These are phyloP conservation scores for Indicator maculatus DNA, from an alignment of 2,113 vertebrate species.

Conservation along the genomic window DNA sequence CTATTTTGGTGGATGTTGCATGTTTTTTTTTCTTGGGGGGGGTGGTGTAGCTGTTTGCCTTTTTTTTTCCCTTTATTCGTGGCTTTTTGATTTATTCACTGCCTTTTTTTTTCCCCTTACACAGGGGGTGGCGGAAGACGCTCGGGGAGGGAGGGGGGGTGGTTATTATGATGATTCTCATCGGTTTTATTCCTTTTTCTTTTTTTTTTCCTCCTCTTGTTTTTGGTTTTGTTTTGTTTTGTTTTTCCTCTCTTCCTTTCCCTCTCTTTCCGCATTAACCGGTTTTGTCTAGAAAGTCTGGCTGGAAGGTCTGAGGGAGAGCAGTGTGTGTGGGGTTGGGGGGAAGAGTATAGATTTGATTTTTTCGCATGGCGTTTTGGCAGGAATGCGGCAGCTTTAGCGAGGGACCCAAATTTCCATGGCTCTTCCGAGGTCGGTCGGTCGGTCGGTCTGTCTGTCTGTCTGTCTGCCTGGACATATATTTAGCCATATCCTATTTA, in stretches of 20 bases:
- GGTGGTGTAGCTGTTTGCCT: background rate
- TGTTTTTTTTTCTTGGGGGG: background rate
- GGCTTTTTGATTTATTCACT: background rate
- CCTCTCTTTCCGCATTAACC: constrained; percentile 10
- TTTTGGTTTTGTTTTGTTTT: background rate
- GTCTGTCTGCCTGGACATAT: constrained; percentile 12
- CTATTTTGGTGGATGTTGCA: constrained; percentile 41
- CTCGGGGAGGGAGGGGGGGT: background rate
- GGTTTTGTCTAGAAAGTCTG: constrained; percentile 49
- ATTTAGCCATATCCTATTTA: constrained; percentile 51
- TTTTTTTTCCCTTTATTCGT: background rate
- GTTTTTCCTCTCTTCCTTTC: background rate
- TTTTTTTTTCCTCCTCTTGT: background rate
- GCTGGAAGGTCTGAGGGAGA: constrained; percentile 30
- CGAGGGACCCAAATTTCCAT: constrained; percentile 29
- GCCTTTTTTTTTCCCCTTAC: background rate
- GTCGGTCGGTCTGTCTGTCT: constrained; percentile 15
- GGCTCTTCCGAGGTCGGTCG: background rate
- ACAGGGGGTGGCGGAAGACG: background rate
- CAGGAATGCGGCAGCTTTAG: constrained; percentile 46
- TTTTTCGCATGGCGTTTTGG: constrained; percentile 3
- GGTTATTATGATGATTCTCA: background rate
- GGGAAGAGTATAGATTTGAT: background rate
- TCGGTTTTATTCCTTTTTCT: background rate
- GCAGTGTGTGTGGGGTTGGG: too few relatives aligned